A percentile compares a stretch with the other conserved stretches of the same genome.
Evolutionary conservation across 2,797 vertebrate genomes (phyloP).

Genomic region (Siniperca undulata): DNA sequence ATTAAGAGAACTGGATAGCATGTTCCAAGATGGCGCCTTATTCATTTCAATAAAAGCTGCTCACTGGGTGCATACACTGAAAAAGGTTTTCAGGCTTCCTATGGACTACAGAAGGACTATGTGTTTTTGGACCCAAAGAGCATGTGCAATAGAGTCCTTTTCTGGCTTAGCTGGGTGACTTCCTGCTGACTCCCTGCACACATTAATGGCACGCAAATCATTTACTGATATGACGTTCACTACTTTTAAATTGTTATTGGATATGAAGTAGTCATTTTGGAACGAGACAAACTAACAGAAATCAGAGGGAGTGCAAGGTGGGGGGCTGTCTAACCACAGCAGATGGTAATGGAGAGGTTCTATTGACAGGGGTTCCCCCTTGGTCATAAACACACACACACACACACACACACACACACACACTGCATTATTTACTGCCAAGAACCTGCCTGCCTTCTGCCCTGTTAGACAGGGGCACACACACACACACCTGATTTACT

Average conservation of each 20-base stretch:
- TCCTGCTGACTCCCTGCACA: neutral
- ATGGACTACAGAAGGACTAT: no score
- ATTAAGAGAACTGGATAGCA: neutral
- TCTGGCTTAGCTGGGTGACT: no score
- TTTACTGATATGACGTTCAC: neutral
- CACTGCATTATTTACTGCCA: slow-evolving; percentile 4
- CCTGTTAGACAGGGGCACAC: no score
- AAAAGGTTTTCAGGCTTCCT: neutral
- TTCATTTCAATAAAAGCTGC: neutral
- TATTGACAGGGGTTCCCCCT: neutral
- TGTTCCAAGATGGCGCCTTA: neutral
- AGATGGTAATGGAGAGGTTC: slow-evolving; percentile 21
- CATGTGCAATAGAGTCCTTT: no score
- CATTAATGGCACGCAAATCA: neutral
- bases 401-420: slow-evolving; percentile 11
- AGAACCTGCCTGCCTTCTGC: slow-evolving; percentile 7
- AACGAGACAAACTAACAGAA: neutral
- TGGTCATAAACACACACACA: neutral
- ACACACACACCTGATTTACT: slow-evolving; percentile 8
- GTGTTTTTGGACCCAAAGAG: neutral
- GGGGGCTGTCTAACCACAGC: neutral
- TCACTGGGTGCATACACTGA: neutral
- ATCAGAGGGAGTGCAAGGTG: neutral
- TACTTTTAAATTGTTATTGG: neutral
- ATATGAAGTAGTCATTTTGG: neutral